Evolutionary conservation across 2,113 vertebrate genomes (phyloP), one percentile per base, ranked within the genome.

Genomic region (Cygnus buccinator): DNA sequence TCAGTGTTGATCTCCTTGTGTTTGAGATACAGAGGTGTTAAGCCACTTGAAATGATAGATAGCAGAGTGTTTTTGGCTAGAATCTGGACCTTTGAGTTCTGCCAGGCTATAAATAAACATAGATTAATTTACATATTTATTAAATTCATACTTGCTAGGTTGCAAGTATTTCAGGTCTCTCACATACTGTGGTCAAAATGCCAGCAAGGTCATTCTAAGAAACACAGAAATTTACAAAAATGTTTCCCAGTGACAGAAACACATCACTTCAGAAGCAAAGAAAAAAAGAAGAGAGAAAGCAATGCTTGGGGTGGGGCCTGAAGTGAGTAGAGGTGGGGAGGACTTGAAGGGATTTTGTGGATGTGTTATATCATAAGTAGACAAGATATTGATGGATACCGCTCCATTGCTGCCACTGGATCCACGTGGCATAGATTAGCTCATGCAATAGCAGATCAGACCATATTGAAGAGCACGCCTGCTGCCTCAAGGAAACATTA

Each of bases 41-140:
- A 92, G 50, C 65, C 81, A 89, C 66, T 96, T 96, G 89, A 89
- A 95, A 94, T 87, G 76, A 89, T 4, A 92, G 94, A 79, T 86
- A 95, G 91, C 50, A 35, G 43, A 77, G 84, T 94, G 61, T 1
- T 95, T 96, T 92, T 93, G 85, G 87, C 87, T 93, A 61, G 86
- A 94, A 94, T 87, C 68, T 91, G n/a, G 6, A 52, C 73, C 74
- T 94, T 89, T 91, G 84, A 90, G 43, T 84, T 85, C 94, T 97
- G 91, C 85, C 84, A 96, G 79, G 76, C 79, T 97, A 98, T 95
- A 95, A 96, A 97, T 97, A 97, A 96, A 97, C 81, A 96, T 57
- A 85, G 74, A 70, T 57, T 93, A 78, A 96, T 98, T 97, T 97
- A 90, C 96, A 97, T 97, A 96, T 87, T 97, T 97, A 96, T 97